phyloP scores from a whole-genome alignment of 2,113 vertebrate species.

The Neolamprologus ventralis region DNA sequence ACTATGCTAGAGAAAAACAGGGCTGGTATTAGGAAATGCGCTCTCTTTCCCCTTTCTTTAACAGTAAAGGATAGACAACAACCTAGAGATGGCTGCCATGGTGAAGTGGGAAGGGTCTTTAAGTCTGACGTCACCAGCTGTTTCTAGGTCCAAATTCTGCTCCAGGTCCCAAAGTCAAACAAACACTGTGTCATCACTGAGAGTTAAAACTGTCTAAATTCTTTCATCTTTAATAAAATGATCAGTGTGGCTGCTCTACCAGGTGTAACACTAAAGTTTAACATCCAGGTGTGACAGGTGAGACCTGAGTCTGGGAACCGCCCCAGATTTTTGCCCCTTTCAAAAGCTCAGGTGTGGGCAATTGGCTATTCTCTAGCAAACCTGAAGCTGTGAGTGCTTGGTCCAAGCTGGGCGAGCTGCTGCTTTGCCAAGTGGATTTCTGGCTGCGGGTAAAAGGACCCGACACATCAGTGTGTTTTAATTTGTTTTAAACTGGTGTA shows the following conservation, averaged over 20 bases:
- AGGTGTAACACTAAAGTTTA: neutral
- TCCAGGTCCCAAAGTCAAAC: neutral
- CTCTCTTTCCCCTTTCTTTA: neutral
- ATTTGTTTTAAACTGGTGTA: no score
- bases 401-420: neutral
- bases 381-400: neutral
- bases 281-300: neutral
- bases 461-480: no score
- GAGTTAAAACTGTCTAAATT: neutral
- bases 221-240: neutral
- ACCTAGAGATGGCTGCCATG: neutral
- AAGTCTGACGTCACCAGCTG: neutral
- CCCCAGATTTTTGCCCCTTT: neutral
- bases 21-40: neutral
- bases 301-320: neutral
- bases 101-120: neutral
- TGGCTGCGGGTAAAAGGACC: fast-evolving
- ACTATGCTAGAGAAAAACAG: neutral
- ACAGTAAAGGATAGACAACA: neutral
- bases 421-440: no score
- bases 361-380: neutral
- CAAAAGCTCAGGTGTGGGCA: neutral
- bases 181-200: neutral
- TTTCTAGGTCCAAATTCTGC: neutral
- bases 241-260: neutral